Conservation (phyloP, 2,888 invertebrate genomes). For the Chrysolina americana region DNA sequence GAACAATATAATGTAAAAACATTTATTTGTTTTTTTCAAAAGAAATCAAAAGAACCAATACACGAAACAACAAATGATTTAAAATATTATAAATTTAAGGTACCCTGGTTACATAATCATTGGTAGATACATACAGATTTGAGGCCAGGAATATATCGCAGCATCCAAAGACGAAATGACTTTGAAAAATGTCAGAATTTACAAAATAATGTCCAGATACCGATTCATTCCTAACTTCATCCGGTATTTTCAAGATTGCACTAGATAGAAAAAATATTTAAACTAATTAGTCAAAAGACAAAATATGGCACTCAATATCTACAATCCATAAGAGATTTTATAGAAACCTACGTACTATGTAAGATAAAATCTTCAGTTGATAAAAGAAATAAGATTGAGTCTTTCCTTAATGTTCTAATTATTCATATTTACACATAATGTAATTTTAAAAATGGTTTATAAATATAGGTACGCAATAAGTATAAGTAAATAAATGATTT, state of each 20-base stretch:
- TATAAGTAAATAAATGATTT: slow-evolving; percentile 45
- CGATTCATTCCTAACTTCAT: slow-evolving; percentile 21
- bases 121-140: slow-evolving; percentile 1
- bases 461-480: slow-evolving; percentile 22
- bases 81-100: slow-evolving; percentile 30
- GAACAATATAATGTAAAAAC: slow-evolving; percentile 1
- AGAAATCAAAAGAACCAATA: slow-evolving; percentile 19
- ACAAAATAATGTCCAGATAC: slow-evolving; percentile 7
- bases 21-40: slow-evolving; percentile 11
- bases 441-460: slow-evolving; percentile 27
- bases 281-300: neutral
- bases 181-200: neutral
- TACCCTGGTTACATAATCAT: slow-evolving; percentile 40
- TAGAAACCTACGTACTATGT: neutral
- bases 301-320: slow-evolving; percentile 15
- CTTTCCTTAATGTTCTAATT: slow-evolving; percentile 19
- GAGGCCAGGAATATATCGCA: slow-evolving; percentile 1
- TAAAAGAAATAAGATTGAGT: neutral
- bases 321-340: neutral
- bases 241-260: slow-evolving; percentile 32
- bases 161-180: neutral
- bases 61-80: slow-evolving; percentile 10
- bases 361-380: neutral
- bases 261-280: slow-evolving; percentile 17
- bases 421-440: slow-evolving; percentile 25